phyloP scores from a whole-genome alignment of 2,888 invertebrate genomes.

The Mamestra brassicae region DNA sequence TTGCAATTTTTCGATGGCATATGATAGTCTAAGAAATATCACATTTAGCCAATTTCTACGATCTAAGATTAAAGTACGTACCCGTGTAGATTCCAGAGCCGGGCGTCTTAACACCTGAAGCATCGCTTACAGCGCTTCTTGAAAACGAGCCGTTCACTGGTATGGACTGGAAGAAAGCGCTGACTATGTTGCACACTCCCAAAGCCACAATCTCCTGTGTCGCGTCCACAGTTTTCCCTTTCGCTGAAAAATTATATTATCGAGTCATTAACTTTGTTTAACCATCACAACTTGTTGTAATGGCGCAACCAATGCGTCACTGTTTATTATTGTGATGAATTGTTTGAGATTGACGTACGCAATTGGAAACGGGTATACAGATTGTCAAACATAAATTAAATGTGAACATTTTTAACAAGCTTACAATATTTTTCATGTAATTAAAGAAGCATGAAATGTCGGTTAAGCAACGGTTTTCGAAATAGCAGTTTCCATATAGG shows the following conservation, averaged over 20 bases:
- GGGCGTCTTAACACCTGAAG: conserved; percentile 94
- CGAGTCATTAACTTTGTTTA: conserved; percentile 72
- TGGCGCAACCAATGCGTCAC: conserved; percentile 59
- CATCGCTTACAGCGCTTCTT: conserved; percentile 95
- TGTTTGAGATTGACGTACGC: conserved; percentile 60
- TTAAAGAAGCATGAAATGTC: not conserved
- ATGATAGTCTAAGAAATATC: conserved; percentile 32
- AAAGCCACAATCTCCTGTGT: conserved; percentile 96
- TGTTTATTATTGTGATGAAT: conserved; percentile 62
- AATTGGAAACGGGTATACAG: not conserved
- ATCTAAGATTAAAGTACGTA: conserved; percentile 69
- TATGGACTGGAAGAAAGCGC: conserved; percentile 94
- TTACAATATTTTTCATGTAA: not conserved
- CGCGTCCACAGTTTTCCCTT: conserved; percentile 93
- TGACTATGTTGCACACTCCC: conserved; percentile 93
- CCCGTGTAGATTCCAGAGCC: conserved; percentile 94
- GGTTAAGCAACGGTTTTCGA: not conserved
- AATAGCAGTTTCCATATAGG: not conserved
- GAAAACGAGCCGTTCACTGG: conserved; percentile 95
- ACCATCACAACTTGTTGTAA: conserved; percentile 68
- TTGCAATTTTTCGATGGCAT: not conserved
- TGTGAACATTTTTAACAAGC: conserved; percentile 5
- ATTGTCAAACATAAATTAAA: conserved; percentile 18
- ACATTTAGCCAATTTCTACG: conserved; percentile 34
- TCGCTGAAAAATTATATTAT: conserved; percentile 85